Base-by-base conservation (phyloP, 2,888 invertebrate genomes). In the Megalurothrips usitatus region DNA sequence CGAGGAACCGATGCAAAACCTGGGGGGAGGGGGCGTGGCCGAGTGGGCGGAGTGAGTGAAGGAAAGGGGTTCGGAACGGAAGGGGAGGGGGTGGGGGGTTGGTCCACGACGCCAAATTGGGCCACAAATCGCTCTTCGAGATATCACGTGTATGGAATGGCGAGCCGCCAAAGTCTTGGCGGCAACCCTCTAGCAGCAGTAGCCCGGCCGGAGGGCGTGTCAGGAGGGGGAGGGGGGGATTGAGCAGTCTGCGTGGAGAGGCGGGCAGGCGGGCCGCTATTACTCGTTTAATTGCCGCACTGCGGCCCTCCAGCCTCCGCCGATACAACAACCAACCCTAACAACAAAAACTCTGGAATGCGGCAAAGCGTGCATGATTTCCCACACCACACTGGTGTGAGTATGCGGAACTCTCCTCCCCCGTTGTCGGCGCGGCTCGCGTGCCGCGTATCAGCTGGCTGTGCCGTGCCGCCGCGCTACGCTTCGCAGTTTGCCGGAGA, bases 131-230 rank as follows among this genome's bases (percentile, higher is more conserved):
- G 58, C 58, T n/a, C 52, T n/a, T n/a, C 58, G 58, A 58, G 58
- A 58, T 58, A 58, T 58, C 58, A 58, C 58, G 58, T 58, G 58
- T 58, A 58, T 58, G 58, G 58, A 58, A 58, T 58, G 58, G 58
- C 58, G 6, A n/a, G 58, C 17, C 58, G 58, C 58, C 58, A 58
- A 58, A 58, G 58, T 58, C 58, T 58, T 4, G 19, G 58, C 4
- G 6, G 58, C 0, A 58, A 43, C 34, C 34, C 34, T 43, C n/a
- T n/a, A n/a, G n/a, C n/a, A n/a, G n/a, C n/a, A 43, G 34, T 43
- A 43, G 34, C 34, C 34, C 34, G 34, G 34, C 34, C 34, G 34
- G 14, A 8, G 58, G 58, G 58, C 14, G 58, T 19, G 52, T 12
- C 6, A 17, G 6, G 58, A n/a, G 19, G n/a, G 6, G n/a, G 17